Conservation (phyloP, 1,140 invertebrate genomes). For the Meloidogyne floridensis region DNA sequence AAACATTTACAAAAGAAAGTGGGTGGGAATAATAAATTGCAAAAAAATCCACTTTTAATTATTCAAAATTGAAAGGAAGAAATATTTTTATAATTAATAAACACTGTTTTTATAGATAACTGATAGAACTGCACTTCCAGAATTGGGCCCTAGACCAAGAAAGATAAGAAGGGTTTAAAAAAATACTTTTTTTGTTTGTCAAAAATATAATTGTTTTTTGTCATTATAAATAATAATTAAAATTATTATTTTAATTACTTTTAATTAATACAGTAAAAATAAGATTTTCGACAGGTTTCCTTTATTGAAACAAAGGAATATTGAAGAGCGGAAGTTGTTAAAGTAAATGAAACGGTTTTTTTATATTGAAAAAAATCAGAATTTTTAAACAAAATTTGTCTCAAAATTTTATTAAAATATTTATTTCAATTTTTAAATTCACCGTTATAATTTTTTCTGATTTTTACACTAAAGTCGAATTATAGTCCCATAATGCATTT, state of each 20-base stretch:
- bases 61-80: too few species aligned
- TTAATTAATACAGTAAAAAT: too few species aligned
- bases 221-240: background rate
- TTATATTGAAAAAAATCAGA: too few species aligned
- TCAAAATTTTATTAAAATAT: too few species aligned
- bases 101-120: conserved; percentile 78
- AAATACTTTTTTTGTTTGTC: conserved; percentile 29
- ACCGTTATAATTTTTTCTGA: background rate
- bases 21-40: background rate
- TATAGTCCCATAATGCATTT: conserved; percentile 7
- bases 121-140: conserved; percentile 81
- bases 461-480: background rate
- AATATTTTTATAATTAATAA: conserved; percentile 70
- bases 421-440: too few species aligned
- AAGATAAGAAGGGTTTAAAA: conserved; percentile 59
- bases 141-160: conserved; percentile 71
- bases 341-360: too few species aligned
- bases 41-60: background rate
- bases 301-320: too few species aligned
- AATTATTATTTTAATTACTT: too few species aligned
- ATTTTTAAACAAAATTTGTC: too few species aligned
- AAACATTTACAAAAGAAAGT: too few species aligned
- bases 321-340: too few species aligned
- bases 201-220: background rate
- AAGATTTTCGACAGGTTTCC: too few species aligned